Evolutionary conservation across 2,113 vertebrate genomes (phyloP).

Genomic region (Poeciliopsis retropinna): DNA sequence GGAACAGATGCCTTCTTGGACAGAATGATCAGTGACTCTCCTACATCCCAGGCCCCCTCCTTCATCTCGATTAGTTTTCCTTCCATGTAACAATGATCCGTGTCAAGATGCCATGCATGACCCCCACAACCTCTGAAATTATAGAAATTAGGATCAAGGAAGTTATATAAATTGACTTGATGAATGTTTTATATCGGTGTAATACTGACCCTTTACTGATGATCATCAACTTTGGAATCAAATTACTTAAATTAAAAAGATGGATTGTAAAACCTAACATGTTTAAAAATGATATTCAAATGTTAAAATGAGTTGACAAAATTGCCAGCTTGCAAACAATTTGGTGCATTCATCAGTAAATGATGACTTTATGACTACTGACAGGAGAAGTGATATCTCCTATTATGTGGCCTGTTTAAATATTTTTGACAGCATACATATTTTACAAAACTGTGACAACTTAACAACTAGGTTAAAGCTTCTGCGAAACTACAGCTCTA

Average conservation of each 20-base stretch:
- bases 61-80: slow-evolving; percentile 39
- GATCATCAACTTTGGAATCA: slow-evolving; percentile 32
- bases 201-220: slow-evolving; percentile 49
- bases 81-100: slow-evolving; percentile 53
- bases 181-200: slow-evolving; percentile 42
- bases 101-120: slow-evolving; percentile 65
- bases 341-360: too few relatives aligned
- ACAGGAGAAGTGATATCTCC: too few relatives aligned
- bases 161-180: slow-evolving; percentile 68
- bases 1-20: slow-evolving; percentile 71
- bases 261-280: not conserved
- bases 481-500: not conserved
- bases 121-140: slow-evolving; percentile 47
- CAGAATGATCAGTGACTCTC: slow-evolving; percentile 41
- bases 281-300: slow-evolving; percentile 10
- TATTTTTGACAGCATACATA: too few relatives aligned
- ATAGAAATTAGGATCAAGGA: slow-evolving; percentile 70
- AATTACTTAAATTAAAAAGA: slow-evolving; percentile 30
- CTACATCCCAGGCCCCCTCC: slow-evolving; percentile 30
- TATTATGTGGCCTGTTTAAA: too few relatives aligned
- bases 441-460: too few relatives aligned
- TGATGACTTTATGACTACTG: too few relatives aligned
- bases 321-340: too few relatives aligned
- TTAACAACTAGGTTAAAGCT: not conserved
- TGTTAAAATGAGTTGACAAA: not conserved